Percentiles rank a stretch among this genome's conserved stretches.
Conservation (phyloP, 2,797 vertebrate genomes). For the Denticeps clupeoides region DNA sequence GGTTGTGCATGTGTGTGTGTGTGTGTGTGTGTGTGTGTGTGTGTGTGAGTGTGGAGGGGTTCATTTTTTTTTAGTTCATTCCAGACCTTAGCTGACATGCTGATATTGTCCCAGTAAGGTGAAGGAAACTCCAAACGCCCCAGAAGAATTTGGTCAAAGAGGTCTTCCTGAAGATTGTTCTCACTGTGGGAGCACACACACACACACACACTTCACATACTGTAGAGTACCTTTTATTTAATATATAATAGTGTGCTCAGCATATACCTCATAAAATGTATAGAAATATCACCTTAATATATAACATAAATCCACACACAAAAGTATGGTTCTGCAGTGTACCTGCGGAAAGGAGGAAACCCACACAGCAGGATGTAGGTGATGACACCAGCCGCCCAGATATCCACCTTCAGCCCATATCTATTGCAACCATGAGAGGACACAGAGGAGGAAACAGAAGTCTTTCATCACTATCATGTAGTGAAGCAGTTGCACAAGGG, state of each 20-base stretch:
- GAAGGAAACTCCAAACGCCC: constrained; percentile 86
- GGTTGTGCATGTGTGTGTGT: not conserved
- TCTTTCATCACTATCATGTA: not conserved
- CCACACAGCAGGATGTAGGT: constrained; percentile 94
- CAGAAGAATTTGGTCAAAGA: constrained; percentile 92
- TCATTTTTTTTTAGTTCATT: too few species aligned
- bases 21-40: constrained; percentile 2
- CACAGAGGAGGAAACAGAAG: not conserved
- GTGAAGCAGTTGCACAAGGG: not conserved
- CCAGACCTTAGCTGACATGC: constrained; percentile 79
- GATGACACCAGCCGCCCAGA: constrained; percentile 96
- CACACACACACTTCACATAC: not conserved
- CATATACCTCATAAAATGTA: too few species aligned
- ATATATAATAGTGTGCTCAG: too few species aligned
- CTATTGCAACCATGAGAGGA: constrained; percentile 40
- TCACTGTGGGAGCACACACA: constrained; percentile 56
- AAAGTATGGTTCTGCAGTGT: not conserved
- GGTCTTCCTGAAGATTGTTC: constrained; percentile 87
- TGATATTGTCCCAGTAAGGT: constrained; percentile 96
- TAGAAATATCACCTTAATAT: too few species aligned
- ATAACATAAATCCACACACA: not conserved
- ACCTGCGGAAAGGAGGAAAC: constrained; percentile 97
- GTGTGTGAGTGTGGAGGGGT: too few species aligned
- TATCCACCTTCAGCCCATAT: constrained; percentile 93
- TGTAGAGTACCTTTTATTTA: too few species aligned